Evolutionary conservation across 2,888 invertebrate genomes (phyloP), one percentile per base, ranked within the genome.

Genomic region (Eristalis intricaria): DNA sequence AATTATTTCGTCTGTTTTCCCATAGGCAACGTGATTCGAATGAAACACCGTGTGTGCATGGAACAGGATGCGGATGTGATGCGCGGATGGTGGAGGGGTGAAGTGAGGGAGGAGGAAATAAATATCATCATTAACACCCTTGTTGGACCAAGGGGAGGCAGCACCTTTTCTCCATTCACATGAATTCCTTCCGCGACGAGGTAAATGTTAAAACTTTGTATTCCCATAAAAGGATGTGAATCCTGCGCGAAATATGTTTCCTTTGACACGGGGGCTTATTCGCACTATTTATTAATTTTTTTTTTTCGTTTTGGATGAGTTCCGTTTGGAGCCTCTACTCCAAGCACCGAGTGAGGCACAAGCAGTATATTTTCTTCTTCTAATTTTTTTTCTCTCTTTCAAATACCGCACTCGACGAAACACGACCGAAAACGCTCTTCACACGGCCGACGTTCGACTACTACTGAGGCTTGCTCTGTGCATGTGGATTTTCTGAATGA

Each of bases 141-240:
- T 58, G 58, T 32, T 69, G 60, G 63, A 50, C 50, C 50, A 50
- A 19, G 19, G 50, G 50, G 50, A 13, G 76, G 22, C 35, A 13
- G 83, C 87, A 87, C 87, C 87, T 87, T 87, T 87, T 87, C 87
- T 87, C 87, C 87, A 87, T 87, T 87, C 87, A 84, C 87, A 87
- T 83, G 84, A 80, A 87, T 84, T 84, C 76, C 84, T 84, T 69
- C 61, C 70, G 86, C 60, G 56, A 79, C 86, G 78, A 82, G 64
- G 81, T 82, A 22, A 79, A 66, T 83, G 70, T 79, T 83, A 65
- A 70, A 78, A 80, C 75, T 71, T 76, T 84, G 83, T 84, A 84
- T 84, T 87, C 87, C 87, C 87, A 87, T 87, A 87, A 87, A 87
- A 84, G 87, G 87, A 87, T 73, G 61, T 60, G 61, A 40, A 73